Evolutionary conservation across 2,888 invertebrate species (phyloP), one percentile per base, ranked within the genome.

Genomic region (Drosophila acutilabella): DNA sequence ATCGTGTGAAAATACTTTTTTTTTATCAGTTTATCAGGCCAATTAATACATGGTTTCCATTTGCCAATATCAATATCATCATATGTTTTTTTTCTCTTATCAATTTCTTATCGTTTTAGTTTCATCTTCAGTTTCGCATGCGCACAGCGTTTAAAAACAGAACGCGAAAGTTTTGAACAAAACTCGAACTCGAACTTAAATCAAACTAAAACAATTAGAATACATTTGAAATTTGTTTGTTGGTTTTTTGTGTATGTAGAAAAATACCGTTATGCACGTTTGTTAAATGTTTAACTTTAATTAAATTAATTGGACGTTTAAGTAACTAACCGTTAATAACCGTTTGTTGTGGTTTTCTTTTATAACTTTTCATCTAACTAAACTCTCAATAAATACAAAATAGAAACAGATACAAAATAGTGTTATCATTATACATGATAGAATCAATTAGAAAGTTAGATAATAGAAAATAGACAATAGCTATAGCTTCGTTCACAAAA

Each of bases 251-350:
- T 76, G 64, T 78, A 58, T 79, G 41, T 72, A 81, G 73, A 80
- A 80, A 72, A 78, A 69, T 74, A 76, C 69, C 69, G 47, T 70
- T 78, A 57, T 71, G 74, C 26, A 47, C 59, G n/a, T 57, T 23
- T 64, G 60, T 14, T 66, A 40, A 16, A 44, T 60, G 57, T 56
- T 8, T 45, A 57, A 70, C 76, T 77, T 84, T 88, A 89, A 90
- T 90, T 90, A 78, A 81, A 90, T 89, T 90, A 85, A 89, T 84
- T 90, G 90, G 91, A 90, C 91, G 90, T 89, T 89, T 91, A 91
- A 91, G 92, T 91, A 91, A 90, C 91, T 89, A 88, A 91, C 91
- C 92, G 89, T 90, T 87, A 80, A 81, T 83, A 83, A 82, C 86
- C 71, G 62, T 78, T 81, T 45, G 51, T 64, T 41, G 57, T 59